Evolutionary conservation across 1,140 invertebrate genomes (phyloP), one percentile per base, ranked within the genome.

Genomic region (Monomorium pharaonis): DNA sequence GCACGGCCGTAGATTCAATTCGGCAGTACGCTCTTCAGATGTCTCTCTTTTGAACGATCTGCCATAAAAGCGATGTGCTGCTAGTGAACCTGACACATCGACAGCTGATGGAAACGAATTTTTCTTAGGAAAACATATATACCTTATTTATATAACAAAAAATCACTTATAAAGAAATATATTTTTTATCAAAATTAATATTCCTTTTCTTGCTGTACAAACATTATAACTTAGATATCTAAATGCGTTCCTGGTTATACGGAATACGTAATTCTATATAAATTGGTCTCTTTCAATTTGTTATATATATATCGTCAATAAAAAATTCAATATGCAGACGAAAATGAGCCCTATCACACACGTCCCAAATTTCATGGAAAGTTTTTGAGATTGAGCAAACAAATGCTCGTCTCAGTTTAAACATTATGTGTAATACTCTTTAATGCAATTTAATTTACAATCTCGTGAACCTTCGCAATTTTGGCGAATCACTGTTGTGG

Each of bases 401-500:
- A 12, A 42, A 21, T 37, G 2, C 33, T 65, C 58, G 14, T 16
- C 12, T 65, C 42, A 67, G 21, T 27, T 47, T n/a, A 14, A 65
- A 67, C 12, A 24, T 67, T 67, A 33, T 42, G 18, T 24, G 27
- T 33, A 47, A 49, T 77, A 27, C 58, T 47, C 58, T 47, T 62
- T 77, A 58, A 80, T 33, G 47, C 16, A 14, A 44, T 80, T 80
- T 80, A 60, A 80, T 80, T 69, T 54, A 21, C 21, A 37, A 33
- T 44, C 12, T 56, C 24, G 56, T 10, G 76, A 67, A 37, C 5
- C 62, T 21, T 33, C 16, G 9, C 30, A 33, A 10, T 37, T 80
- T 49, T 67, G 44, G 30, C 30, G n/a, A 67, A 80, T 80, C 30
- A 51, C 62, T 80, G 56, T 37, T 49, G 63, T 44, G 16, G 44